Conservation (phyloP, 2,888 invertebrate genomes). For the Trilocha varians region DNA sequence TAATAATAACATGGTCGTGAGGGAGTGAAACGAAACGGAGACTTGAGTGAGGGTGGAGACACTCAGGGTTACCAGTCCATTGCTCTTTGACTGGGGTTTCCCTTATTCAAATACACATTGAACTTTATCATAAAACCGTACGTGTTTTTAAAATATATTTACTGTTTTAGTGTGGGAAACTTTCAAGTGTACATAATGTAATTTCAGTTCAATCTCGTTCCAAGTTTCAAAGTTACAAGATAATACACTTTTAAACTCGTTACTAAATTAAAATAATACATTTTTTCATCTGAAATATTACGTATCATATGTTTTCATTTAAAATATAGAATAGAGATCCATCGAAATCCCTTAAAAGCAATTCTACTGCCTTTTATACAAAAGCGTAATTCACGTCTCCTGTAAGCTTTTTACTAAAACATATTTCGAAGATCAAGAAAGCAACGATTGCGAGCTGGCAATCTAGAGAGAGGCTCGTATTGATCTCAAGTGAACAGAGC, state of each 20-base stretch:
- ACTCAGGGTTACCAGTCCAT: background rate
- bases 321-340: too few relatives aligned
- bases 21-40: constrained; percentile 4
- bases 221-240: too few relatives aligned
- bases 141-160: background rate
- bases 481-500: constrained; percentile 48
- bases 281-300: too few relatives aligned
- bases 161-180: too few relatives aligned
- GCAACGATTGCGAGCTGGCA: background rate
- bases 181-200: too few relatives aligned
- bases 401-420: background rate
- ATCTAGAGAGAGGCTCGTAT: constrained; percentile 52
- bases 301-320: too few relatives aligned
- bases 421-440: constrained; percentile 20
- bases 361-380: too few relatives aligned
- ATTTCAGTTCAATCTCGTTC: too few relatives aligned
- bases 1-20: constrained; percentile 1
- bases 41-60: constrained; percentile 4
- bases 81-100: background rate
- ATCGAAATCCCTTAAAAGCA: too few relatives aligned
- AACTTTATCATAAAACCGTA: background rate
- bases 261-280: too few relatives aligned
- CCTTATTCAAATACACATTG: background rate
- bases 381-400: too few relatives aligned
- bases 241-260: too few relatives aligned